These are phyloP conservation scores for Spodoptera frugiperda DNA, from an alignment of 1,140 invertebrate genomes.

Conservation along the genomic window DNA sequence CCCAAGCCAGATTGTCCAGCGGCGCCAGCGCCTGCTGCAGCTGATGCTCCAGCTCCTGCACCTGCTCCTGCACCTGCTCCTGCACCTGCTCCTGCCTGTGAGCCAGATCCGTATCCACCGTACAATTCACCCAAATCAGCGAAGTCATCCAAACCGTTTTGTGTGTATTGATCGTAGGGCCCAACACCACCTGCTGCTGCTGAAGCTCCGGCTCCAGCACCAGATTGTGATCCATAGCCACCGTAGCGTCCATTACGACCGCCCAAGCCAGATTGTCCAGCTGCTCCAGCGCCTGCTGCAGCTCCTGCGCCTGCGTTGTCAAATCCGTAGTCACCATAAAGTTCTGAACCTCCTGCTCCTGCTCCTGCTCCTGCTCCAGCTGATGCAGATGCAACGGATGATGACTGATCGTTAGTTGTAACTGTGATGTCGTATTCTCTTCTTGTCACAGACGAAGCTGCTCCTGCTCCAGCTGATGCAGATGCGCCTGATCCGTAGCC, in stretches of 20 bases:
- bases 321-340: no score
- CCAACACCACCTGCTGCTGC: constrained; percentile 1
- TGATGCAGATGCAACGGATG: no score
- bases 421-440: no score
- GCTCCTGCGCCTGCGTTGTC: not conserved
- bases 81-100: not conserved
- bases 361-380: no score
- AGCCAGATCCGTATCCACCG: not conserved
- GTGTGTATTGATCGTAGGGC: no score
- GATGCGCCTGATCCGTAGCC: no score
- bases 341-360: not conserved
- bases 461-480: no score
- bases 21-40: not conserved
- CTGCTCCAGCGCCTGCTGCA: not conserved
- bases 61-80: not conserved
- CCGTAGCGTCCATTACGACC: not conserved
- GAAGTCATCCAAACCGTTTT: no score
- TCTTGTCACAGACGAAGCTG: no score
- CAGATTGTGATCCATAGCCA: not conserved
- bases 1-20: not conserved
- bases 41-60: constrained; percentile 18
- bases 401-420: no score
- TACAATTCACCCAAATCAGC: no score
- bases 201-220: constrained; percentile 1
- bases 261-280: not conserved